Conservation (phyloP, 2,113 vertebrate species). For the Sprattus sprattus region DNA sequence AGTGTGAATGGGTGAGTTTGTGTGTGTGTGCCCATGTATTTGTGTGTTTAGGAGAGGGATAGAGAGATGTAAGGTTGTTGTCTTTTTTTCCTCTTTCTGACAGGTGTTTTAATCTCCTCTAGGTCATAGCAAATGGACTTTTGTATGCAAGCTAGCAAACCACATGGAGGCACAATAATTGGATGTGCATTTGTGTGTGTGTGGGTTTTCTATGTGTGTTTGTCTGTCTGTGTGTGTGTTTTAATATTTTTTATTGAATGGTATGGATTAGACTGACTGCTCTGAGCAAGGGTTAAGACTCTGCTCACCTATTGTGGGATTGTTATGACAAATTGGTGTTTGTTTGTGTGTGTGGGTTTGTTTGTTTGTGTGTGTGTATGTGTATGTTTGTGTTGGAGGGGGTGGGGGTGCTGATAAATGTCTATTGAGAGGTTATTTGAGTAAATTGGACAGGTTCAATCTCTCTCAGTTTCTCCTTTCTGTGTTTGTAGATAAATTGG, state of each 20-base stretch:
- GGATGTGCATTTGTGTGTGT: not conserved
- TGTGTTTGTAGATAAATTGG: conserved; percentile 82
- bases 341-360: not conserved
- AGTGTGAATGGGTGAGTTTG: not conserved
- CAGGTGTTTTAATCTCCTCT: not conserved
- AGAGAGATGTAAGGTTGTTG: not conserved
- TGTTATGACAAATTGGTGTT: too few relatives aligned
- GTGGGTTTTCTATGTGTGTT: too few relatives aligned
- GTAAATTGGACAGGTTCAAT: not conserved
- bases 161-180: not conserved
- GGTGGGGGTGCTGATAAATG: not conserved
- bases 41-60: not conserved
- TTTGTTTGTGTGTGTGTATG: not conserved
- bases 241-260: not conserved
- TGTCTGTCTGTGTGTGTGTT: not conserved
- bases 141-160: not conserved
- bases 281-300: too few relatives aligned
- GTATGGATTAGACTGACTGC: not conserved
- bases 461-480: not conserved
- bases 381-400: too few relatives aligned
- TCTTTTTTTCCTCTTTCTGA: not conserved
- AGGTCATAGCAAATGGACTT: not conserved
- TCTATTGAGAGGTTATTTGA: not conserved
- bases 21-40: not conserved
- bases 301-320: too few relatives aligned